phyloP scores from a whole-genome alignment of 37 sponge, comb jelly and placozoan genomes.

The Sycon ciliatum region DNA sequence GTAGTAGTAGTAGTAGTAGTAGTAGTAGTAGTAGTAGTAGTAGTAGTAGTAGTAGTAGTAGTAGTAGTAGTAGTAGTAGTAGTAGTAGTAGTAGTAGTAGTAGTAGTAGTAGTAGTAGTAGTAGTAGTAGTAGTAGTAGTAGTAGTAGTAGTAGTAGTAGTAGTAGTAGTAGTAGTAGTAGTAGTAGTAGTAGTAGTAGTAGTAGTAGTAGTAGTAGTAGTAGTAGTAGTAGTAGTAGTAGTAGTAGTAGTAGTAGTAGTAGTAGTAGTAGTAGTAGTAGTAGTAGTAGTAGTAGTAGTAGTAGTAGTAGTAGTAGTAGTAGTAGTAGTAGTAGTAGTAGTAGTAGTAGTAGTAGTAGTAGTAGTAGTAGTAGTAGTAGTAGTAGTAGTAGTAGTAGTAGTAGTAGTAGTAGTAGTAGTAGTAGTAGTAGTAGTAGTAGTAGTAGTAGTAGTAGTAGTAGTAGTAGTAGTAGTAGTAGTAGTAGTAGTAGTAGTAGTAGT shows the following conservation, averaged over 20 bases:
- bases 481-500: not conserved
- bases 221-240: conserved; percentile 6
- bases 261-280: conserved; percentile 8
- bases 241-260: conserved; percentile 8
- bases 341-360: not conserved
- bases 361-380: conserved; percentile 2
- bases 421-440: conserved; percentile 8
- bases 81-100: conserved; percentile 8
- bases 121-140: conserved; percentile 8
- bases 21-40: conserved; percentile 8
- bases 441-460: conserved; percentile 8
- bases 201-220: conserved; percentile 8
- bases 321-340: not conserved
- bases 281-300: conserved; percentile 6
- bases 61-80: conserved; percentile 8
- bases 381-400: conserved; percentile 8
- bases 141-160: conserved; percentile 8
- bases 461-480: conserved; percentile 2
- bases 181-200: conserved; percentile 8
- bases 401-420: conserved; percentile 6
- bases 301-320: conserved; percentile 8
- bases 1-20: conserved; percentile 8
- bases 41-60: conserved; percentile 6
- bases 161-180: conserved; percentile 6
- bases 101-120: conserved; percentile 6